Percentiles rank a stretch among this genome's conserved stretches.
phyloP scores from a whole-genome alignment of 2,113 vertebrate species.

The Aphyosemion australe region DNA sequence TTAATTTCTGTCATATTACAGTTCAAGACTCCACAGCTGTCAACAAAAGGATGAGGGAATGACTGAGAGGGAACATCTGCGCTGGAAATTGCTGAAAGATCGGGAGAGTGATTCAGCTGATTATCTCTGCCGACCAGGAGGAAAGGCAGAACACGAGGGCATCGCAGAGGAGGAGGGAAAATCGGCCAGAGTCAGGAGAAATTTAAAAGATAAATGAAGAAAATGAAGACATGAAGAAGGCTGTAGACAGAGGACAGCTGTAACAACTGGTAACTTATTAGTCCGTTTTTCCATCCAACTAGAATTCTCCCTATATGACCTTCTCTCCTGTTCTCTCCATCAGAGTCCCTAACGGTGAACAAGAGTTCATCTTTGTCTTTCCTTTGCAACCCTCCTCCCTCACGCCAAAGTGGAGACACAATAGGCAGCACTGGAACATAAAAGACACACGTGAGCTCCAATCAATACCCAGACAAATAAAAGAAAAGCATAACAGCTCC shows the following conservation, averaged over 20 bases:
- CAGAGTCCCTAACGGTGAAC: background rate
- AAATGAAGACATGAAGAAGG: conserved; percentile 28
- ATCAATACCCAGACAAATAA: conserved; percentile 62
- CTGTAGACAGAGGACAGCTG: background rate
- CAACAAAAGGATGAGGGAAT: background rate
- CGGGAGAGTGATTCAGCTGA: conserved; percentile 38
- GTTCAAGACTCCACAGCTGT: conserved; percentile 14
- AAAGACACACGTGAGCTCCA: conserved; percentile 41
- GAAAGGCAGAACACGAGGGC: conserved; percentile 4
- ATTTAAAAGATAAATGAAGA: conserved; percentile 29
- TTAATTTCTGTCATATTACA: conserved; percentile 7
- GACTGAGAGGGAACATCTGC: conserved; percentile 7
- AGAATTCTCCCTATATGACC: background rate
- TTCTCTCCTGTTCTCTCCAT: background rate
- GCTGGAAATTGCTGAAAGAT: conserved; percentile 6
- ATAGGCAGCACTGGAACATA: conserved; percentile 30
- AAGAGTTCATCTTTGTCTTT: conserved; percentile 37
- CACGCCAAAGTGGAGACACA: conserved; percentile 35
- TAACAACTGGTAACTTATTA: conserved; percentile 41
- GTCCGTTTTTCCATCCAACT: conserved; percentile 1
- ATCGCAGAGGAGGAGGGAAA: background rate
- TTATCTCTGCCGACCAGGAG: conserved; percentile 29
- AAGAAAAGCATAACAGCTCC: conserved; percentile 37
- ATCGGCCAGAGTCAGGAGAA: conserved; percentile 2
- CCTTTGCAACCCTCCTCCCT: background rate